A percentile compares a stretch with the other conserved stretches of the same genome.
Evolutionary conservation across 2,888 invertebrate species (phyloP).

Genomic region (Latrodectus hesperus): DNA sequence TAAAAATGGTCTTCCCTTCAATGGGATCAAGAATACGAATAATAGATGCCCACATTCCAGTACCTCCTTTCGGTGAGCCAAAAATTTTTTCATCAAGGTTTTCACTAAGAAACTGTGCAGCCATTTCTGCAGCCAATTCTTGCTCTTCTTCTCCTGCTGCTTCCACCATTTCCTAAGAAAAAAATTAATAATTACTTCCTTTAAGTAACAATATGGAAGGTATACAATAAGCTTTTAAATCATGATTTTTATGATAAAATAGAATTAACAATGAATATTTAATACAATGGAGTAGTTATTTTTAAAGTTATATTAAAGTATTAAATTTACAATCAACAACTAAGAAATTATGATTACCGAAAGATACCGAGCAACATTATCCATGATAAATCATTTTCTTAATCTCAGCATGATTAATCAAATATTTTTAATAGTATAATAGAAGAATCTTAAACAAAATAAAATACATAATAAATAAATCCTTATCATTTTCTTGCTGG

Average conservation of each 20-base stretch:
- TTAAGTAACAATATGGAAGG: too few relatives aligned
- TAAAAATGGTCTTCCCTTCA: constrained; percentile 84
- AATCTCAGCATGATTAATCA: too few relatives aligned
- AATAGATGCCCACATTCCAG: constrained; percentile 96
- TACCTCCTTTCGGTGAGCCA: constrained; percentile 94
- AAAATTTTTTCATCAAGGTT: constrained; percentile 94
- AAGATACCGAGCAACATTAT: too few relatives aligned
- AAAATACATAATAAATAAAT: too few relatives aligned
- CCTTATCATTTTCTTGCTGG: too few relatives aligned
- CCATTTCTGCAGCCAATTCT: constrained; percentile 96
- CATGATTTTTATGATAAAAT: not conserved
- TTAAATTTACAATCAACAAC: too few relatives aligned
- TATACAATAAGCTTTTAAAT: too few relatives aligned
- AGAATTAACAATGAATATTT: not conserved
- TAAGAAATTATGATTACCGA: too few relatives aligned
- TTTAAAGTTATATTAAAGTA: not conserved
- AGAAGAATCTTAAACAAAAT: too few relatives aligned
- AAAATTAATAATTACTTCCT: not conserved
- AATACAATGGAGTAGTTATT: not conserved
- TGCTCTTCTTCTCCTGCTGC: constrained; percentile 97
- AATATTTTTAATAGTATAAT: too few relatives aligned
- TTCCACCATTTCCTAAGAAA: constrained; percentile 88
- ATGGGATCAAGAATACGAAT: constrained; percentile 91
- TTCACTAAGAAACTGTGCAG: constrained; percentile 95
- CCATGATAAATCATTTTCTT: too few relatives aligned